Conservation (phyloP, 1,140 invertebrate genomes). For the Notospermus geniculatus region DNA sequence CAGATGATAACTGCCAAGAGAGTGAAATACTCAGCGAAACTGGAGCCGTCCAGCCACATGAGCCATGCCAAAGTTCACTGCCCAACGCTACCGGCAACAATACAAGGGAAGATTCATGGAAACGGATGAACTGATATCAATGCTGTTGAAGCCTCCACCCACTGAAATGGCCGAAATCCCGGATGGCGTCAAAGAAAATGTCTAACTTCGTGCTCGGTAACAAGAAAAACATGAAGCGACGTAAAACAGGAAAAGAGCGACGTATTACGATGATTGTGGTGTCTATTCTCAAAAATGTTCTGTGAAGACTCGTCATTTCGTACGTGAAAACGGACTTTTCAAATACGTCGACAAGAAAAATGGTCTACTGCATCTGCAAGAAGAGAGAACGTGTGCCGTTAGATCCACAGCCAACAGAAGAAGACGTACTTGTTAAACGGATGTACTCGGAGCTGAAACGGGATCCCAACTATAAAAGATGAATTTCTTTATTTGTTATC, state of each 20-base stretch:
- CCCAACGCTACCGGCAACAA: too few relatives aligned
- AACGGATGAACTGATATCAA: too few relatives aligned
- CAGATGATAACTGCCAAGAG: too few relatives aligned
- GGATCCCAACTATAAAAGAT: too few relatives aligned
- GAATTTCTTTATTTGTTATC: too few relatives aligned
- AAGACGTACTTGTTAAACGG: neutral
- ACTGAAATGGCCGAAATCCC: neutral
- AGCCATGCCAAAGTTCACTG: too few relatives aligned
- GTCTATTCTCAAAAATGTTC: neutral
- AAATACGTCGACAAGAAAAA: neutral
- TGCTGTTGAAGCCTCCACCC: too few relatives aligned
- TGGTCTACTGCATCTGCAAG: neutral
- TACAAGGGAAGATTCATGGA: too few relatives aligned
- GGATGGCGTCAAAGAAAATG: neutral
- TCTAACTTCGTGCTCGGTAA: constrained; percentile 2
- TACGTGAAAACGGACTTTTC: neutral
- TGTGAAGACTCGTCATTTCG: neutral
- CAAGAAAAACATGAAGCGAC: neutral
- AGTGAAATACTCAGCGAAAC: too few relatives aligned
- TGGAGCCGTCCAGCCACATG: too few relatives aligned
- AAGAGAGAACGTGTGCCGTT: neutral
- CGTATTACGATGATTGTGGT: neutral
- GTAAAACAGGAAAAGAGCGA: neutral
- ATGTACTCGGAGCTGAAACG: neutral
- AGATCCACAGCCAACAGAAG: neutral